Evolutionary conservation across 37 sponge, comb jelly and placozoan genomes (phyloP).

Genomic region (Ianthella basta): DNA sequence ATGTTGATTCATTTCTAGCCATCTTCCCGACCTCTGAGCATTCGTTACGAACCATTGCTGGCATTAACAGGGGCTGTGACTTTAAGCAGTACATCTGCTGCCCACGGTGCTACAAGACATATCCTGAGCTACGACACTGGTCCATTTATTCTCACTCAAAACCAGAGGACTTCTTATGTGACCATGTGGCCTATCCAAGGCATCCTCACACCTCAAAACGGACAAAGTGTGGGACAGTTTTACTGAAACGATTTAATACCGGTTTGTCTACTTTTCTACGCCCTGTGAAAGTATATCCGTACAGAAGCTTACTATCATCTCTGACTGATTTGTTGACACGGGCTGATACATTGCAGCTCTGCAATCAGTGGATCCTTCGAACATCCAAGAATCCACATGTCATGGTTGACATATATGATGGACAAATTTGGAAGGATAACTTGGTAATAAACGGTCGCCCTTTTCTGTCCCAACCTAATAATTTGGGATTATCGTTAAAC

Average conservation of each 20-base stretch:
- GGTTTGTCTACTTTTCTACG: background rate
- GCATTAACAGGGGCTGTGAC: background rate
- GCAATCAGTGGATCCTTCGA: slow-evolving; percentile 41
- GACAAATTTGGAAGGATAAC: slow-evolving; percentile 43
- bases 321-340: slow-evolving; percentile 7
- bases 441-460: background rate
- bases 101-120: slow-evolving; percentile 31
- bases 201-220: slow-evolving; percentile 23
- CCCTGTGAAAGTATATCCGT: slow-evolving; percentile 29
- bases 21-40: too few species aligned
- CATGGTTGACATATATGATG: slow-evolving; percentile 53
- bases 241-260: background rate
- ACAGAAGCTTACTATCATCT: slow-evolving; percentile 26
- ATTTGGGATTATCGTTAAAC: slow-evolving; percentile 43
- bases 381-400: background rate
- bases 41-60: background rate
- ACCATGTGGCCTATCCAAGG: slow-evolving; percentile 32
- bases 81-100: slow-evolving; percentile 44
- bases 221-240: slow-evolving; percentile 5
- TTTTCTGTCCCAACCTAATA: slow-evolving; percentile 24
- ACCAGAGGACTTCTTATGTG: background rate
- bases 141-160: background rate
- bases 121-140: slow-evolving; percentile 18
- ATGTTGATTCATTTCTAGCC: too few species aligned
- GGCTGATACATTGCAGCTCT: slow-evolving; percentile 31